These are phyloP conservation scores for Chionomys nivalis DNA, from an alignment of 2,113 vertebrate species.

Conservation along the genomic window DNA sequence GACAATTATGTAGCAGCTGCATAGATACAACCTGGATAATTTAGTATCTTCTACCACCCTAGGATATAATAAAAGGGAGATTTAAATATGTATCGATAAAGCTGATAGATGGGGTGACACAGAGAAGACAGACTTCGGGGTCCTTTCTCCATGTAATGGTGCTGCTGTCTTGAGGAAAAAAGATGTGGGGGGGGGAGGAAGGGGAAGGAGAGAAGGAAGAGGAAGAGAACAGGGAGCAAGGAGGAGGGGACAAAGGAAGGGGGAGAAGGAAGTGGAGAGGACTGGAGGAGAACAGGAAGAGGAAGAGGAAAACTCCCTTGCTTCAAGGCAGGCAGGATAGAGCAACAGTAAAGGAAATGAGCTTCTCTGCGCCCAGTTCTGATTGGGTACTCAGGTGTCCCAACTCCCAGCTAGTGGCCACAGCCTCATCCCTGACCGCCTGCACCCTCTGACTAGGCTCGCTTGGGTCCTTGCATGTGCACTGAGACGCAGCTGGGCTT, in stretches of 20 bases:
- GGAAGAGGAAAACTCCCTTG: too few relatives aligned
- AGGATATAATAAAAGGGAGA: conserved; percentile 49
- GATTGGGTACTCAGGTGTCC: neutral
- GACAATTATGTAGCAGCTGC: conserved; percentile 64
- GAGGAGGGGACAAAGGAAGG: too few relatives aligned
- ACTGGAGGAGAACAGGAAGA: too few relatives aligned
- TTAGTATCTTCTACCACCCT: conserved; percentile 35
- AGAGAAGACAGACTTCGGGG: neutral
- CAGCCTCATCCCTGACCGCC: neutral
- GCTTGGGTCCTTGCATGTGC: neutral
- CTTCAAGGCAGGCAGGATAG: rapidly evolving
- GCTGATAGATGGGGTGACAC: neutral
- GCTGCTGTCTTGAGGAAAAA: neutral
- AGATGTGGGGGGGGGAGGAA: neutral
- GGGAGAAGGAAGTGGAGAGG: too few relatives aligned
- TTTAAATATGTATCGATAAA: conserved; percentile 38
- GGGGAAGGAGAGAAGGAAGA: rapidly evolving
- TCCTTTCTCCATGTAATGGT: neutral
- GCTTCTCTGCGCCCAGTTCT: rapidly evolving
- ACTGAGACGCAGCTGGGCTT: neutral
- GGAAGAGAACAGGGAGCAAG: too few relatives aligned
- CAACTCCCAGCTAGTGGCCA: neutral
- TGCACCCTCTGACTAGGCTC: neutral
- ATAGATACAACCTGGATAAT: neutral
- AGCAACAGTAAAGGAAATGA: rapidly evolving